These are phyloP conservation scores for Caenorhabditis sinica DNA, from an alignment of 2,888 invertebrate genomes.

Conservation along the genomic window DNA sequence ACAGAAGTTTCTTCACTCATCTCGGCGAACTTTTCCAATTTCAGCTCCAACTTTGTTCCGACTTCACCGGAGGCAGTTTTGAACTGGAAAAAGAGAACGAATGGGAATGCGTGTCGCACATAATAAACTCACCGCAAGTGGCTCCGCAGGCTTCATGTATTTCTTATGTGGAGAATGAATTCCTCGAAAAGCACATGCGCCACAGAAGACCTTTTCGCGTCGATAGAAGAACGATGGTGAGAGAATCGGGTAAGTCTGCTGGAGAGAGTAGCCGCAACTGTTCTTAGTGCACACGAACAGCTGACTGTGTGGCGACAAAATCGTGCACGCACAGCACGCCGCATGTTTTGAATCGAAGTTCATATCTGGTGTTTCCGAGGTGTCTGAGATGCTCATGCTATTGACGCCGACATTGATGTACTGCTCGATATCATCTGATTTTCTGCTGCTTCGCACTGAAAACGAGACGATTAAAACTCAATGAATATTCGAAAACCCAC, in stretches of 20 bases:
- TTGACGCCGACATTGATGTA: background rate
- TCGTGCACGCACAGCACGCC: constrained; percentile 1
- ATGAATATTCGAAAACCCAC: no score
- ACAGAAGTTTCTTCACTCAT: background rate
- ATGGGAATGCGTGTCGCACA: no score
- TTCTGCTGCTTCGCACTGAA: background rate
- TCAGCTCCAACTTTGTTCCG: background rate
- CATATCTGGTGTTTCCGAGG: background rate
- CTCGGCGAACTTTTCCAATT: background rate
- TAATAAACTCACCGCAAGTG: constrained; percentile 14
- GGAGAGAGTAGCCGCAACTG: background rate
- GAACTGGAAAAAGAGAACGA: constrained; percentile 18
- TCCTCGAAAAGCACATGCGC: constrained; percentile 25
- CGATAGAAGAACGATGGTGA: constrained; percentile 18
- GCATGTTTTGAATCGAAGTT: background rate
- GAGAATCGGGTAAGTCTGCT: background rate
- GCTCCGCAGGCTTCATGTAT: background rate
- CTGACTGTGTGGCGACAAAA: constrained; percentile 22
- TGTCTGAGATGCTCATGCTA: background rate
- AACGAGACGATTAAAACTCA: background rate
- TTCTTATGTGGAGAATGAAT: constrained; percentile 1
- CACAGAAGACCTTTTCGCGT: constrained; percentile 29
- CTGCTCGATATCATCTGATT: background rate
- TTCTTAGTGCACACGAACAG: constrained; percentile 26
- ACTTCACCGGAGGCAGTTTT: constrained; percentile 20